Conservation (phyloP, 2,797 vertebrate genomes). For the Sciurus carolinensis region DNA sequence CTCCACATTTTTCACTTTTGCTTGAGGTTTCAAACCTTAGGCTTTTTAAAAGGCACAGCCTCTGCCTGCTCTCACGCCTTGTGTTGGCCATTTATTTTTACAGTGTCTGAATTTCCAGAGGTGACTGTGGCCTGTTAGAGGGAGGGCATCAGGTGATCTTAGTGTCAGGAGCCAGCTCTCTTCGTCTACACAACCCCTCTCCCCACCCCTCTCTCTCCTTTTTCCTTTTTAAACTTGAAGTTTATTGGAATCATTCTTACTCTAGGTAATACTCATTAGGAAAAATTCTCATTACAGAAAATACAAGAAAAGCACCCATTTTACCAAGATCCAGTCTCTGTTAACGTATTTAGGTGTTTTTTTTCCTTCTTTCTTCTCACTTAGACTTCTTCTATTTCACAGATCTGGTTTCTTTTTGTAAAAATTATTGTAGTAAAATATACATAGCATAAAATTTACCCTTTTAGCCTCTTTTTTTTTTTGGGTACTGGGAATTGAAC, state of each 20-base stretch:
- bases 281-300: slow-evolving; percentile 6
- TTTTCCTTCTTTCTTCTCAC: neutral
- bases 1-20: neutral
- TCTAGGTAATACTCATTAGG: neutral
- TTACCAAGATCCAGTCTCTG: neutral
- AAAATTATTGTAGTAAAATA: neutral
- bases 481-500: no score
- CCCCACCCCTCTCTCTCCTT: neutral
- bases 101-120: neutral
- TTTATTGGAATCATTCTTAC: neutral
- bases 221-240: slow-evolving; percentile 1
- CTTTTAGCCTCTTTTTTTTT: neutral
- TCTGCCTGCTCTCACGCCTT: neutral
- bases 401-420: neutral
- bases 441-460: neutral
- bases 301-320: neutral
- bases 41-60: slow-evolving; percentile 26
- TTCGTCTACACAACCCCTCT: no score
- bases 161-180: neutral
- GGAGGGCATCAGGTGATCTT: accelerated
- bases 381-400: slow-evolving; percentile 2
- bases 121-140: neutral
- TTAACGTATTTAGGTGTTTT: neutral
- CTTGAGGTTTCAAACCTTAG: neutral
- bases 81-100: neutral